Base-by-base conservation (phyloP, 2,113 vertebrate species). In the Parus major region DNA sequence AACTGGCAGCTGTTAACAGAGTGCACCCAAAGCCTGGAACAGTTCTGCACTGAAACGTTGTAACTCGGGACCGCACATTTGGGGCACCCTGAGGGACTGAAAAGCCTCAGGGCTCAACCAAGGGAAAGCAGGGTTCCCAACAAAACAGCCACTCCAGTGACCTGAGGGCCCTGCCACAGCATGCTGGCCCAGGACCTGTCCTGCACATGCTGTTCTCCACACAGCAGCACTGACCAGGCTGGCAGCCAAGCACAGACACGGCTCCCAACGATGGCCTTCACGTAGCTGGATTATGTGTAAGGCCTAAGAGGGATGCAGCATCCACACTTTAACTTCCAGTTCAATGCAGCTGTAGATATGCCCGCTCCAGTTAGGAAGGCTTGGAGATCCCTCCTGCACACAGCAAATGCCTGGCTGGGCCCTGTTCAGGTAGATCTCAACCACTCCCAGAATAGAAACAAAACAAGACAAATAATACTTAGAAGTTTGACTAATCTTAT, bases 201-300 rank as follows among this genome's bases (percentile, higher is more conserved):
- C 68, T 5, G 39, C 47, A 42, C 41, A 33, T 0, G 0, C 29
- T 50, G 61, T 0, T 68, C 78, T 88, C 44, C 41, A 15, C 27
- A 19, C 44, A 66, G 47, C 78, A 33, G 46, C 69, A 8, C 55
- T 6, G 36, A n/a, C 39, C 33, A 14, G 61, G 7, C 52, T 7
- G n/a, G 50, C 39, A 59, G 75, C 65, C 6, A 4, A 23, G 29
- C 13, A 2, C 2, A 3, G 3, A 29, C 69, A 44, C 4, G 0
- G 60, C 41, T 71, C 47, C 65, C 21, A 20, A 20, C 1, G 2
- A 33, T 6, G 15, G 19, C 56, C 47, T 66, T 36, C 15, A 29
- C 23, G 9, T 1, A 35, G 10, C 1, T 33, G 8, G 14, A 29
- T 72, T 28, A 19, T 2, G 0, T 9, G 11, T 11, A 63, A 64